These are phyloP conservation scores for Neogobius melanostomus DNA, from an alignment of 2,113 vertebrate species.

Conservation along the genomic window DNA sequence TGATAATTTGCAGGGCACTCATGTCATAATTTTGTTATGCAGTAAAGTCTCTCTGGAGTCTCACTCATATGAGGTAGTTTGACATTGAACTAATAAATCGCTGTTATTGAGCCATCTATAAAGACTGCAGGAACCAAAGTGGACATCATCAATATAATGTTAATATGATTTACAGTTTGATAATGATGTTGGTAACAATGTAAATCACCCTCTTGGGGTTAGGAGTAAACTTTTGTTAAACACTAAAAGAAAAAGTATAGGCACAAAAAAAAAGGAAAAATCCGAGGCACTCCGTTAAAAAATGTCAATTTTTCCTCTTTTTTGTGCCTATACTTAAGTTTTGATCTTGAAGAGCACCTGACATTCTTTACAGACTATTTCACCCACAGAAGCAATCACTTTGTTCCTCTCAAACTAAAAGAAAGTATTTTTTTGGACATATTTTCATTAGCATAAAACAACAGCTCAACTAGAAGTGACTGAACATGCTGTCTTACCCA, in stretches of 20 bases:
- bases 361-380: too few relatives aligned
- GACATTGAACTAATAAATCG: conserved; percentile 10
- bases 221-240: not conserved
- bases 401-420: too few relatives aligned
- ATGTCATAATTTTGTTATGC: not conserved
- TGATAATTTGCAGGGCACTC: conserved; percentile 3
- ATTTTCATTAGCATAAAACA: conserved; percentile 30
- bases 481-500: conserved; percentile 50
- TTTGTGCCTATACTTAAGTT: too few relatives aligned
- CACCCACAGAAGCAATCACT: too few relatives aligned
- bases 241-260: not conserved
- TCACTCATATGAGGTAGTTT: not conserved
- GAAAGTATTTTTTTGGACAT: not conserved
- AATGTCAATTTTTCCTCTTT: too few relatives aligned
- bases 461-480: conserved; percentile 40
- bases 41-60: not conserved
- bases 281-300: too few relatives aligned
- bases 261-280: too few relatives aligned
- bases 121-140: conserved; percentile 1
- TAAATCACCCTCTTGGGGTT: not conserved
- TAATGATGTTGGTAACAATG: not conserved
- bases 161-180: not conserved
- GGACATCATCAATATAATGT: conserved; percentile 5
- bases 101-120: conserved; percentile 5
- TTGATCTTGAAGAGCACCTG: too few relatives aligned